Conservation (phyloP, 2,797 vertebrate species). For the Pseudotriccus pelzelni region DNA sequence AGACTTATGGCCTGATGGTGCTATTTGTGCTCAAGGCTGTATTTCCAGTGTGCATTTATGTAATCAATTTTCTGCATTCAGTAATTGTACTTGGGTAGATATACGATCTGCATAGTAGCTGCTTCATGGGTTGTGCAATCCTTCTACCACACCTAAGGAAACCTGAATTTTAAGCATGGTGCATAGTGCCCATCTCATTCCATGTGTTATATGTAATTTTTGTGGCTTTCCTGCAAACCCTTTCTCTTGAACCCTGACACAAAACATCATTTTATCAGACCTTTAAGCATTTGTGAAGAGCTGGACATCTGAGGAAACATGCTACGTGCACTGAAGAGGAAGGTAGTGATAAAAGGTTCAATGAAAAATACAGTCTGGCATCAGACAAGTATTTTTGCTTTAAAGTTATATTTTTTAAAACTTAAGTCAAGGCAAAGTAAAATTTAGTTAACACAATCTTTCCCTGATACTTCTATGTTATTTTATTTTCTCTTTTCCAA, state of each 20-base stretch:
- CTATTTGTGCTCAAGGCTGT: neutral
- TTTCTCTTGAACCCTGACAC: neutral
- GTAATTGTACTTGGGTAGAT: neutral
- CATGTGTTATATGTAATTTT: neutral
- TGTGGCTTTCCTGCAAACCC: neutral
- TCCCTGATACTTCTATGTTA: rapidly evolving
- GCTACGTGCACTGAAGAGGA: neutral
- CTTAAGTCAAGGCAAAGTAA: neutral
- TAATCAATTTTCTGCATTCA: neutral
- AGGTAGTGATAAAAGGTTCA: neutral
- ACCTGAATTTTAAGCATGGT: neutral
- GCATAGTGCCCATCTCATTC: neutral
- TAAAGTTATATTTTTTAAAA: neutral
- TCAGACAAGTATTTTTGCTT: neutral
- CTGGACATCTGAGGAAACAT: neutral
- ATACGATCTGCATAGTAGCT: neutral
- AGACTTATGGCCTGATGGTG: neutral
- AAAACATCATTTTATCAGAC: neutral
- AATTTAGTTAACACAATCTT: neutral
- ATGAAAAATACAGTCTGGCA: neutral
- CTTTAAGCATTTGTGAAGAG: neutral
- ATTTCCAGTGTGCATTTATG: neutral
- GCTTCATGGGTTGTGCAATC: neutral
- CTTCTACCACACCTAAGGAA: neutral
- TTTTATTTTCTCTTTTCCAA: neutral